Base-by-base conservation (phyloP, 2,113 vertebrate genomes). In the Aegotheles bennettii region DNA sequence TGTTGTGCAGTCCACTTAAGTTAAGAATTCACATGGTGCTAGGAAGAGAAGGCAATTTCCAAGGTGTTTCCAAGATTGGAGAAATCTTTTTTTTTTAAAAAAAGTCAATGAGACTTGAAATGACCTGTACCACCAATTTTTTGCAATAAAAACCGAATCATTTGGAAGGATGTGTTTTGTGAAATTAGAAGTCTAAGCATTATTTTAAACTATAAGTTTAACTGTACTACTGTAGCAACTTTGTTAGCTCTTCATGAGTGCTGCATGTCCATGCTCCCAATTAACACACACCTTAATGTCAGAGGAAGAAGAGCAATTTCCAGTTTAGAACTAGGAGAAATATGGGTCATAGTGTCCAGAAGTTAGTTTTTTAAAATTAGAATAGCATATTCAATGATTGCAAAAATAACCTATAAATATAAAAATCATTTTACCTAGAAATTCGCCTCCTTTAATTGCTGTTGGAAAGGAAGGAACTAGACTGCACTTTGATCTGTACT, bases 401-500 rank as follows among this genome's bases (percentile, higher is more conserved):
- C 16, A 50, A 36, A 84, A 69, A 35, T 57, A 73, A 81, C 25
- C 6, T 33, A 45, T 24, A 57, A 65, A 73, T 68, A 78, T 51
- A 3, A 75, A 64, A 87, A 51, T 54, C 36, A 28, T 17, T 75
- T 84, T 60, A 35, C 70, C 36, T 56, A 70, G 57, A 71, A 88
- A 73, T 43, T 74, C 92, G 75, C 68, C n/a, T 84, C 29, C 23
- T 89, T 85, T 96, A 94, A 94, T 93, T 93, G 81, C 83, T 74
- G 45, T 53, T 84, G 90, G 76, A 93, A 94, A 92, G 88, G 71
- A 91, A 95, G 76, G 88, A 92, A 31, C 68, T 38, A 80, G 53
- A 28, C 40, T 84, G 54, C n/a, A 25, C 97, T 97, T 96, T 96
- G 96, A 97, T 95, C 92, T 82, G 63, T 68, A 40, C 53, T 50